Conservation (phyloP, 2,113 vertebrate genomes). For the Calidris pugnax region DNA sequence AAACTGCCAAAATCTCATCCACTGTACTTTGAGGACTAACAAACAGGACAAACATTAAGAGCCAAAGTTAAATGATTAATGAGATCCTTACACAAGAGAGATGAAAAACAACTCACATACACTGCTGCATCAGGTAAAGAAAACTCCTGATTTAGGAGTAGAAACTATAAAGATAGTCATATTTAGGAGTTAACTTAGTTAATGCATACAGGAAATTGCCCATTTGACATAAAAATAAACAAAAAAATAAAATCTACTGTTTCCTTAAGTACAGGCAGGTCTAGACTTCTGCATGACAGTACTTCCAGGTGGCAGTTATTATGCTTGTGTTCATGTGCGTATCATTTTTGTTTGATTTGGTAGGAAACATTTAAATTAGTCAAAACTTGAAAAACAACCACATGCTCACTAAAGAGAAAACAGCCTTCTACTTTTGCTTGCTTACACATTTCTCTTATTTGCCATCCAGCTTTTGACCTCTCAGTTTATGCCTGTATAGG, state of each 20-base stretch:
- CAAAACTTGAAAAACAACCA: not conserved
- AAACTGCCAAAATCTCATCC: not conserved
- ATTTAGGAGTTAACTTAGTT: not conserved
- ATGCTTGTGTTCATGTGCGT: not conserved
- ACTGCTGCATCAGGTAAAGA: not conserved
- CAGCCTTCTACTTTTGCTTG: not conserved
- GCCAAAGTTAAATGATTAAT: not conserved
- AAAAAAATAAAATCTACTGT: not conserved
- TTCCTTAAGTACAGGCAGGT: not conserved
- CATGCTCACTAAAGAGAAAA: not conserved
- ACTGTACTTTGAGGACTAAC: not conserved
- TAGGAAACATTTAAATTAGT: not conserved
- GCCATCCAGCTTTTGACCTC: not conserved
- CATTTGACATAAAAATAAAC: not conserved
- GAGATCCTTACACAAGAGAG: not conserved
- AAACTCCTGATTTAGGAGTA: not conserved
- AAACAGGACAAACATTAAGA: not conserved
- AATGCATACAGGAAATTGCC: not conserved
- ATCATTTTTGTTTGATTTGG: not conserved
- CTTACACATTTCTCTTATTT: not conserved
- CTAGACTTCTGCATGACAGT: not conserved
- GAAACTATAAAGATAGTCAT: not conserved
- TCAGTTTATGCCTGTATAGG: not conserved
- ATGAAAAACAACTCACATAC: not conserved
- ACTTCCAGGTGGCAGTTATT: slow-evolving; percentile 17